A percentile compares a stretch with the other conserved stretches of the same genome.
Evolutionary conservation across 2,888 invertebrate species (phyloP).

Genomic region (Sinodicranocentrus sp.): DNA sequence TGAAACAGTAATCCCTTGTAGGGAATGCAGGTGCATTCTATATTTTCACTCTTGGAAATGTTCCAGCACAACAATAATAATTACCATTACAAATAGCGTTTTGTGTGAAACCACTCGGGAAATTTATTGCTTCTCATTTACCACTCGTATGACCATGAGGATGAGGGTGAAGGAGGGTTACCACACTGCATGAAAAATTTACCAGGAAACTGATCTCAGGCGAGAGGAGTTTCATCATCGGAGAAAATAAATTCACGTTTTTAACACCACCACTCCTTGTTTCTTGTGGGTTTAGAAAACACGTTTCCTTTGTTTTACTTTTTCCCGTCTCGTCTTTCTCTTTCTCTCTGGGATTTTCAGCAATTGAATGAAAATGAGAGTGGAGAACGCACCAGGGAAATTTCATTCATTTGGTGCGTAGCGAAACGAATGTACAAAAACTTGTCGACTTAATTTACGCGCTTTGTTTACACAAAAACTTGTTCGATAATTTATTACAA

Average conservation of each 20-base stretch:
- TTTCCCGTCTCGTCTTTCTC: neutral
- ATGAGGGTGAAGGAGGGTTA: neutral
- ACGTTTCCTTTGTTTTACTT: too few species aligned
- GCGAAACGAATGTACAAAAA: conserved; percentile 14
- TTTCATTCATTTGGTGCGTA: too few species aligned
- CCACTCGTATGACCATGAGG: neutral
- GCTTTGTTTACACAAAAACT: conserved; percentile 56
- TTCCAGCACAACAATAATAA: conserved; percentile 35
- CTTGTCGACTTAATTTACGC: conserved; percentile 63
- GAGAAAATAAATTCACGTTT: neutral
- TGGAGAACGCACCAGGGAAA: neutral
- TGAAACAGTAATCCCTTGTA: conserved; percentile 15
- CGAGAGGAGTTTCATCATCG: neutral
- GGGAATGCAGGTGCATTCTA: conserved; percentile 47
- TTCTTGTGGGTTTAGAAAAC: too few species aligned
- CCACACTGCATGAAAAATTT: conserved; percentile 12
- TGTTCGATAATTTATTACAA: conserved; percentile 55
- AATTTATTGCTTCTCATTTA: conserved; percentile 33
- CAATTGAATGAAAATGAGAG: neutral
- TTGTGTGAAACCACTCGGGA: neutral
- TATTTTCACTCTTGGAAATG: conserved; percentile 29
- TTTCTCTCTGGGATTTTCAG: neutral
- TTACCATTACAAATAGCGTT: conserved; percentile 39
- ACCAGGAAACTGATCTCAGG: neutral
- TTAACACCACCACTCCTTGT: too few species aligned